Evolutionary conservation across 2,113 vertebrate species (phyloP).

Genomic region (Pundamilia nyererei): DNA sequence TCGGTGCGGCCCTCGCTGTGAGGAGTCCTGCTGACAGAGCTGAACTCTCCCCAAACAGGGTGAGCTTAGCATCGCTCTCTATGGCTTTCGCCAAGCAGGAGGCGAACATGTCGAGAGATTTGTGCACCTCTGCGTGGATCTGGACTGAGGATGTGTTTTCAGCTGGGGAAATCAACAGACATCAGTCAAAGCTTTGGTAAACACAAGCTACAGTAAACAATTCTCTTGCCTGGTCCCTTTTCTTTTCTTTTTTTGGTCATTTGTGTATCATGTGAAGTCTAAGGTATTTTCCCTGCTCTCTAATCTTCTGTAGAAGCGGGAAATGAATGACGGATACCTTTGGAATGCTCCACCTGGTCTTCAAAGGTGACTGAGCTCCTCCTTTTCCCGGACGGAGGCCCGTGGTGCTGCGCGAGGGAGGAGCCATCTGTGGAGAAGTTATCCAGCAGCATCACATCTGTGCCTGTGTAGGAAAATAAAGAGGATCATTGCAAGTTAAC

Average conservation of each 20-base stretch:
- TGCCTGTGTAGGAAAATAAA: slow-evolving; percentile 70
- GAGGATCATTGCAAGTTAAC: not conserved
- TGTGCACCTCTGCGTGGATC: slow-evolving; percentile 84
- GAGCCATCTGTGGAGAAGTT: slow-evolving; percentile 78
- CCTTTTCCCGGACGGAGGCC: slow-evolving; percentile 74
- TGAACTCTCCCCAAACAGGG: slow-evolving; percentile 83
- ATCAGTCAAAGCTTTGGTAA: not conserved
- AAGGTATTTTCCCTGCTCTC: not conserved
- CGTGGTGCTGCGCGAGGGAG: slow-evolving; percentile 55
- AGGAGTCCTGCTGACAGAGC: slow-evolving; percentile 69
- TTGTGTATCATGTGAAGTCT: not conserved
- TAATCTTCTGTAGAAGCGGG: not conserved
- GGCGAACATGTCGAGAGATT: slow-evolving; percentile 87
- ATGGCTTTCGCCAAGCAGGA: slow-evolving; percentile 88
- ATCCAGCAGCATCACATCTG: slow-evolving; percentile 92
- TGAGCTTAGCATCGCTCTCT: slow-evolving; percentile 89
- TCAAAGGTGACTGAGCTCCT: slow-evolving; percentile 95
- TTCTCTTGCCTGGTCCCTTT: not conserved
- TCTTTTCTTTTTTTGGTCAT: not conserved
- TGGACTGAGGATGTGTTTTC: slow-evolving; percentile 71
- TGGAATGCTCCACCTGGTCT: slow-evolving; percentile 86
- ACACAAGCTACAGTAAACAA: not conserved
- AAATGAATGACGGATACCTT: slow-evolving; percentile 69
- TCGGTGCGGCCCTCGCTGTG: slow-evolving; percentile 41
- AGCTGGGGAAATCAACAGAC: slow-evolving; percentile 19